A percentile compares a stretch with the other conserved stretches of the same genome.
Conservation (phyloP, 2,113 vertebrate genomes). For the Macquaria ambigua region DNA sequence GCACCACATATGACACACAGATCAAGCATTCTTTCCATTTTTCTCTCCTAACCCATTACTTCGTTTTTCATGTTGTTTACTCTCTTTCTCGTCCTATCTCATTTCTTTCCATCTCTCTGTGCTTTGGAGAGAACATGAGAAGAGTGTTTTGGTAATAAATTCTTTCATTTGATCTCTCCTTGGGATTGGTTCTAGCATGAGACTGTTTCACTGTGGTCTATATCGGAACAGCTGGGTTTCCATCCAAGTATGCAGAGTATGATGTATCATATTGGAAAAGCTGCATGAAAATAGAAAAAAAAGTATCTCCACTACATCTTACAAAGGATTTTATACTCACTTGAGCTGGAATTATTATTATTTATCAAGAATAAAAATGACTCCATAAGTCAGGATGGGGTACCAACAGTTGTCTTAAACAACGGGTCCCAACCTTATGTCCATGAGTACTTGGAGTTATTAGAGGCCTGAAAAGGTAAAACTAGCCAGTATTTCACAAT, state of each 20-base stretch:
- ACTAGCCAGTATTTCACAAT: not conserved
- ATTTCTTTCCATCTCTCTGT: not conserved
- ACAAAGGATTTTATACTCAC: not conserved
- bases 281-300: not conserved
- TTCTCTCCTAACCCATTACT: too few species aligned
- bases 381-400: not conserved
- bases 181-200: not conserved
- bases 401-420: not conserved
- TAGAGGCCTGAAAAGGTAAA: not conserved
- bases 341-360: not conserved
- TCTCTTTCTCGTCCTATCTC: not conserved
- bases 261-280: not conserved
- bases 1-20: not conserved
- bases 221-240: not conserved
- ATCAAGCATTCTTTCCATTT: conserved; percentile 4
- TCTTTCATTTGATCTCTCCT: conserved; percentile 6
- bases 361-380: not conserved
- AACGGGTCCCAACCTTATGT: too few species aligned
- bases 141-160: not conserved
- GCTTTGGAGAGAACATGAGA: not conserved
- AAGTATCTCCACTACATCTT: not conserved
- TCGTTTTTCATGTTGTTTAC: conserved; percentile 2
- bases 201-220: conserved; percentile 5
- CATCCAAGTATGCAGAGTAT: not conserved
- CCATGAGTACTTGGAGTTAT: too few species aligned